Evolutionary conservation across 2,888 invertebrate genomes (phyloP), one percentile per base, ranked within the genome.

Genomic region (Omphaloscelis lunosa): DNA sequence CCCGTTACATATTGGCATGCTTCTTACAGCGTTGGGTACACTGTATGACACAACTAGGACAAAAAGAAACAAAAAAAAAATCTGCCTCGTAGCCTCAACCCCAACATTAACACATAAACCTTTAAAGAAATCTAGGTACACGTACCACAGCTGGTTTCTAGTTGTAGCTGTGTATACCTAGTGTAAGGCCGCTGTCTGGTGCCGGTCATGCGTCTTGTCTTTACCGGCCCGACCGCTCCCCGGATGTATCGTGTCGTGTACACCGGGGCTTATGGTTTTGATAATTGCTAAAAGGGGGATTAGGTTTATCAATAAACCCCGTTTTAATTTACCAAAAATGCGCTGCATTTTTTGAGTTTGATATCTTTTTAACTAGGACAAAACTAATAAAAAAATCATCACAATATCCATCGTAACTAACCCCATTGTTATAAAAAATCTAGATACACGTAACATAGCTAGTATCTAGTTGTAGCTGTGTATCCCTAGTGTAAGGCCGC

Each of bases 121-220:
- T 83, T 72, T 72, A 82, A 77, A 82, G 67, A 68, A 77, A 77
- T 53, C 84, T 83, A 83, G 72, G 34, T 74, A 66, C 59, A 68
- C 41, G 56, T 74, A 77, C 27, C 45, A 63, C 17, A 66, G 39
- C 58, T 61, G 34, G 53, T 66, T 48, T 15, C 56, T 58, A 75
- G 85, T 63, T 69, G 66, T 75, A 83, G 78, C 72, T 39, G 51
- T 79, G 76, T 81, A 76, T 93, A 91, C 93, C 93, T 56, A 62
- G 93, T 89, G 93, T 80, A 68, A 88, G 82, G 86, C 77, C 84
- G 86, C 75, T 79, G 86, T 88, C 88, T 88, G 85, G 90, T 87
- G 89, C 90, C 89, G 90, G 94, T 94, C 94, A 95, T 96, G 95
- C 91, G 94, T 96, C 96, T 96, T 96, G 94, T 94, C 95, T 95